Conservation (phyloP, 2,113 vertebrate species). For the Micronycteris hirsuta region DNA sequence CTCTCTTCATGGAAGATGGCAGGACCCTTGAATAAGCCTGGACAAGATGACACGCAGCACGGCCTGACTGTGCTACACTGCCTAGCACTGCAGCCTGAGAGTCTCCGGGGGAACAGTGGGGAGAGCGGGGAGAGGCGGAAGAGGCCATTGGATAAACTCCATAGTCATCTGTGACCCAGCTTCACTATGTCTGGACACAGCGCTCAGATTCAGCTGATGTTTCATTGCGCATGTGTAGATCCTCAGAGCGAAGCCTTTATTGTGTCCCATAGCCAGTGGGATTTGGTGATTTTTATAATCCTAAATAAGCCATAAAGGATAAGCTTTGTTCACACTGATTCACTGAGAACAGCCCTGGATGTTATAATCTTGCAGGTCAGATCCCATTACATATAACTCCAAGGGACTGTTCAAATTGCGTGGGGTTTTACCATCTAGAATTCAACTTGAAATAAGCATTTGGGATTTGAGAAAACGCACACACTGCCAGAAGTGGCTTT, state of each 20-base stretch:
- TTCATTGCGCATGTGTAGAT: not conserved
- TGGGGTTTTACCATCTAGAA: not conserved
- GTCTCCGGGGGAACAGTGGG: not conserved
- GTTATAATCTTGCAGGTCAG: not conserved
- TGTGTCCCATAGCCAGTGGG: not conserved
- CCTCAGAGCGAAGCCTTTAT: not conserved
- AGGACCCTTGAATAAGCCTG: not conserved
- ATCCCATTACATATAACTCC: not conserved
- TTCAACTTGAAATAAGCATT: not conserved
- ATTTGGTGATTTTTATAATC: not conserved
- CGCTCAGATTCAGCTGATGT: not conserved
- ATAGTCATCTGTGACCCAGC: not conserved
- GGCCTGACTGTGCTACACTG: not conserved
- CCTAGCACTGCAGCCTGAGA: accelerated
- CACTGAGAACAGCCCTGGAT: not conserved
- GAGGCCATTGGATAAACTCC: not conserved
- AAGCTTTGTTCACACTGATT: not conserved
- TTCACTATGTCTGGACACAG: not conserved
- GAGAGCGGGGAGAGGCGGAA: not conserved
- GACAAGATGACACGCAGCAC: no score
- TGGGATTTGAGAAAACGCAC: not conserved
- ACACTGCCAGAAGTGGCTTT: not conserved
- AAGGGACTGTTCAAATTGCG: not conserved
- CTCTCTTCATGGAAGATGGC: not conserved
- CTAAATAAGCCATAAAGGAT: not conserved